Conservation (phyloP, 2,888 invertebrate genomes). For the Apocheima hispidaria region DNA sequence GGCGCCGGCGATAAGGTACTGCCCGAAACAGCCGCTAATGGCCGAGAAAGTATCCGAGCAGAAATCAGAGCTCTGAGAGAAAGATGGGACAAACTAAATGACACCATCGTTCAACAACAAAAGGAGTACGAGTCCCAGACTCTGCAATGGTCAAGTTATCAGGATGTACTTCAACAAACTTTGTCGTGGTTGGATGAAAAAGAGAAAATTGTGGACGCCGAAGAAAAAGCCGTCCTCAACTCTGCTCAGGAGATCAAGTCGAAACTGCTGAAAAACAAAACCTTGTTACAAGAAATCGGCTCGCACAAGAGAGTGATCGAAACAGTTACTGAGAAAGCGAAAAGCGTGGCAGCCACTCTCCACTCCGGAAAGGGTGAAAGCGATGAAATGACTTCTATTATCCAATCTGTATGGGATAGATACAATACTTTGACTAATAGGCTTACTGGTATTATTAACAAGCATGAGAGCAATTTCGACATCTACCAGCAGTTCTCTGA, state of each 20-base stretch:
- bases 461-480: slow-evolving; percentile 91
- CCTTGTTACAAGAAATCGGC: slow-evolving; percentile 94
- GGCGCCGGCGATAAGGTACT: slow-evolving; percentile 95
- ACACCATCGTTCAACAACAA: slow-evolving; percentile 93
- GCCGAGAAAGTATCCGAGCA: slow-evolving; percentile 95
- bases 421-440: slow-evolving; percentile 90
- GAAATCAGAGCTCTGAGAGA: slow-evolving; percentile 93
- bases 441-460: slow-evolving; percentile 89
- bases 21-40: slow-evolving; percentile 96
- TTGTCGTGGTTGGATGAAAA: slow-evolving; percentile 94
- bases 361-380: slow-evolving; percentile 84
- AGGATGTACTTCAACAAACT: slow-evolving; percentile 93
- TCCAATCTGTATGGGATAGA: slow-evolving; percentile 90
- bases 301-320: slow-evolving; percentile 97
- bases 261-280: slow-evolving; percentile 94
- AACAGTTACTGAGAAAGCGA: slow-evolving; percentile 95
- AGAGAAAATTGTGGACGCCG: slow-evolving; percentile 91
- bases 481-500: slow-evolving; percentile 95
- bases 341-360: slow-evolving; percentile 87
- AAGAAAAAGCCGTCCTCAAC: slow-evolving; percentile 90
- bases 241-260: slow-evolving; percentile 94
- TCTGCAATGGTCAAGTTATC: slow-evolving; percentile 93
- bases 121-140: slow-evolving; percentile 94
- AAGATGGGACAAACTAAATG: slow-evolving; percentile 95
- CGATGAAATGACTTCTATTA: slow-evolving; percentile 88